phyloP scores from a whole-genome alignment of 2,797 vertebrate genomes.

The Acrocephalus scirpaceus region DNA sequence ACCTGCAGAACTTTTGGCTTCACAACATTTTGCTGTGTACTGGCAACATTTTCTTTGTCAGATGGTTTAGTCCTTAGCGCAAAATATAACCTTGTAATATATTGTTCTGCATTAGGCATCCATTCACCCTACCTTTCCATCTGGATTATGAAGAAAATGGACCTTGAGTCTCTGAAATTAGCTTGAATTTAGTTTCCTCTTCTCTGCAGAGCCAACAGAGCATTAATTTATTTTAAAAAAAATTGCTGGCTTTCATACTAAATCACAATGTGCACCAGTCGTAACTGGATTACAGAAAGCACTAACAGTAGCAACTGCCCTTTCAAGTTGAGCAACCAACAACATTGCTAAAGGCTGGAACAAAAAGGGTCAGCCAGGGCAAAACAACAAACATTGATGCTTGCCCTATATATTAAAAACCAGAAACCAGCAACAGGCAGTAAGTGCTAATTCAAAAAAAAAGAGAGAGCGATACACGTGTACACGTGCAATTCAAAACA shows the following conservation, averaged over 20 bases:
- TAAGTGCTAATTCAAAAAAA: background rate
- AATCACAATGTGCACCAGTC: conserved; percentile 27
- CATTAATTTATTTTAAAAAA: background rate
- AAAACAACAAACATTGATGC: background rate
- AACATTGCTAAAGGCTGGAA: conserved; percentile 26
- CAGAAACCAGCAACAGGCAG: conserved; percentile 3
- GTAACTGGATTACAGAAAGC: conserved; percentile 49
- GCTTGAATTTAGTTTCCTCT: conserved; percentile 2
- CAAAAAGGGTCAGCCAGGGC: conserved; percentile 17
- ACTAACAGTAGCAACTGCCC: conserved; percentile 12
- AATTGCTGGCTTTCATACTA: conserved; percentile 18
- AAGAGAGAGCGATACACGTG: rapidly evolving
- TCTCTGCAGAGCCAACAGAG: background rate
- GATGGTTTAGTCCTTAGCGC: background rate
- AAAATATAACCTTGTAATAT: conserved; percentile 7
- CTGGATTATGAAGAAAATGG: background rate
- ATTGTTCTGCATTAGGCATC: background rate
- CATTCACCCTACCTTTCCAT: background rate
- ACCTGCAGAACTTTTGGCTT: conserved; percentile 14
- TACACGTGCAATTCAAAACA: background rate
- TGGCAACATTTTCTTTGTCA: background rate
- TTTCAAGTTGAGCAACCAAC: conserved; percentile 38
- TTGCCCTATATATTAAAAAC: background rate
- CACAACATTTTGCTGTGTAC: background rate
- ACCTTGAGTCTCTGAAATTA: conserved; percentile 3